Evolutionary conservation across 2,113 vertebrate species (phyloP), one percentile per base, ranked within the genome.

Genomic region (Lagenorhynchus albirostris): DNA sequence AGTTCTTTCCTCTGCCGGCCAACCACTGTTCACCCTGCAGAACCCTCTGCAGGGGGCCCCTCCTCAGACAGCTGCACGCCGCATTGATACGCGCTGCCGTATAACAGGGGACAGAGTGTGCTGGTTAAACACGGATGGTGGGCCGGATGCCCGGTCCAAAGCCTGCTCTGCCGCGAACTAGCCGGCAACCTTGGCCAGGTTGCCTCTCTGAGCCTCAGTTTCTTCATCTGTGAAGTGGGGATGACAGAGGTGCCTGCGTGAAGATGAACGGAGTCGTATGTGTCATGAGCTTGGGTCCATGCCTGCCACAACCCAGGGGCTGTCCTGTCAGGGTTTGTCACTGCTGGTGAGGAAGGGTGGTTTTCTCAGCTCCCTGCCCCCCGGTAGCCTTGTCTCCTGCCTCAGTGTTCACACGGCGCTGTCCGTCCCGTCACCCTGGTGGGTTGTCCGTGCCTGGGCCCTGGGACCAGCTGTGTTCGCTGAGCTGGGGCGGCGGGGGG

Each of bases 351-450:
- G 36, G 41, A 36, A 33, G 15, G n/a, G 2, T 3, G 5, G 20
- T 53, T 60, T 31, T 12, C 31, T 8, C 44, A 2, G 18, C 36
- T 1, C 58, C 26, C 1, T 0, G 6, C 53, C 33, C 36, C n/a
- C 21, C 15, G 6, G 3, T 12, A 20, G 12, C 12, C 18, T 31
- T 13, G 11, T 33, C 18, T 41, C 5, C 53, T 8, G 21, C 12
- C 17, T 31, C 31, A 1, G 10, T 4, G 2, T 26, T 3, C 31
- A 7, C 3, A 12, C 0, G 1, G 65, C 0, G 0, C 91, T n/a
- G 6, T 44, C 44, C 3, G 1, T 15, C 38, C 29, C 7, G n/a
- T 29, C 11, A 20, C 41, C 74, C 71, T 8, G 15, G 17, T 4
- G 50, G 36, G 2, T 11, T 23, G 21, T 29, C 29, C 1, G 0